Base-by-base conservation (phyloP, 1,140 invertebrate species). In the Eurosta solidaginis region DNA sequence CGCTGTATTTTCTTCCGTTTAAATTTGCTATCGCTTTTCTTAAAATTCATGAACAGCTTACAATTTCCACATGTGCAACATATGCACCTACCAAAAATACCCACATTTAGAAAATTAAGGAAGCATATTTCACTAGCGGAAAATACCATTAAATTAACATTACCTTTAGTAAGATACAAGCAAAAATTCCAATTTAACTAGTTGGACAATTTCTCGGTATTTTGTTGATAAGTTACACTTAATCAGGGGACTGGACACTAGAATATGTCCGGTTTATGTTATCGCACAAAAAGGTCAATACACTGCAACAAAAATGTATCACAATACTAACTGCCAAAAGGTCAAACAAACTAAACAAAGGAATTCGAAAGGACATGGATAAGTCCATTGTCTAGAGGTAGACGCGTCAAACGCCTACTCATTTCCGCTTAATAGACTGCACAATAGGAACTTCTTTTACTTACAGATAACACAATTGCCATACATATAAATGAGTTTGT, bases 121-220 rank as follows among this genome's bases (percentile, higher is more conserved):
- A 68, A 36, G n/a, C 59, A 68, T 68, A 68, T 20, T 33, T 68
- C 59, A 40, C 59, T 20, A 6, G 33, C 40, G 59, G n/a, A 22
- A 40, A 68, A 42, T 7, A 68, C 33, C 59, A 63, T 68, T 20
- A 68, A 68, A 68, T 20, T 68, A 7, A n/a, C 59, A 68, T 68
- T 36, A 29, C 59, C n/a, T n/a, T 22, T 6, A 29, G 40, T n/a
- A 36, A 40, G 12, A 40, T 9, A 68, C 7, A 52, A 4, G 22
- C 4, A 49, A 49, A 40, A 42, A 27, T 17, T 20, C 20, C 17
- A 29, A 68, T 6, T 59, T 59, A 59, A 59, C 54, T 59, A 59
- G 54, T 36, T 59, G 1, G 3, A 12, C 17, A 29, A n/a, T 68
- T 68, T 68, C 33, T 40, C 59, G 59, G 59, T 68, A 68, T 42